Evolutionary conservation across 1,140 invertebrate genomes (phyloP), one percentile per base, ranked within the genome.

Genomic region (Wasmannia auropunctata): DNA sequence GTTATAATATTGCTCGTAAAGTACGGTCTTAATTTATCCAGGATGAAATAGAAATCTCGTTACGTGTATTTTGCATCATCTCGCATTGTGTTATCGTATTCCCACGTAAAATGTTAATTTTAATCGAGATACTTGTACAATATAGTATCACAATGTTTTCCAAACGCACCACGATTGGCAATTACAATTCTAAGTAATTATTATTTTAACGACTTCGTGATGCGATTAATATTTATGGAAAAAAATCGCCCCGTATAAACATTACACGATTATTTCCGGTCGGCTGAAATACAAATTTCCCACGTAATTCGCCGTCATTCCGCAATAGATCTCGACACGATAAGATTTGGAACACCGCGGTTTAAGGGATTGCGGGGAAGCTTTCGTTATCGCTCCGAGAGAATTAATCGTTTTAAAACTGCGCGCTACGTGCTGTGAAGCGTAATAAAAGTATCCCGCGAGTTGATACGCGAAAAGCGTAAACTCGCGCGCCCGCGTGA

Each of bases 331-430:
- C 34, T 67, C 60, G 16, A 51, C 16, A 19, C 65, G 49, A 72
- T 81, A 70, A 83, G 49, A 74, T 34, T 74, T 25, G 49, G 3
- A 74, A 40, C 14, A 25, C 28, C 25, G 19, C n/a, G 67, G 14
- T 72, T 83, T 31, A 60, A 46, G 4, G 28, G 51, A 40, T 72
- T 74, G 34, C 16, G 10, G 51, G 25, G 14, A 43, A 46, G 40
- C 51, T 83, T 46, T 65, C 60, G 76, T 79, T 72, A 83, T 83
- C 79, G 79, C 67, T 72, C 51, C n/a, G 79, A 74, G 77, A 25
- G 79, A 74, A 83, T 83, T 83, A 83, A 83, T 83, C 67, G 67
- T 83, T 83, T 72, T 83, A 72, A 83, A 83, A 83, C 67, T 72
- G 67, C 51, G 60, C 79, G 37, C 37, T 83, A 72, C 67, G 79